Base-by-base conservation (phyloP, 2,113 vertebrate species). In the Tragelaphus buxtoni region DNA sequence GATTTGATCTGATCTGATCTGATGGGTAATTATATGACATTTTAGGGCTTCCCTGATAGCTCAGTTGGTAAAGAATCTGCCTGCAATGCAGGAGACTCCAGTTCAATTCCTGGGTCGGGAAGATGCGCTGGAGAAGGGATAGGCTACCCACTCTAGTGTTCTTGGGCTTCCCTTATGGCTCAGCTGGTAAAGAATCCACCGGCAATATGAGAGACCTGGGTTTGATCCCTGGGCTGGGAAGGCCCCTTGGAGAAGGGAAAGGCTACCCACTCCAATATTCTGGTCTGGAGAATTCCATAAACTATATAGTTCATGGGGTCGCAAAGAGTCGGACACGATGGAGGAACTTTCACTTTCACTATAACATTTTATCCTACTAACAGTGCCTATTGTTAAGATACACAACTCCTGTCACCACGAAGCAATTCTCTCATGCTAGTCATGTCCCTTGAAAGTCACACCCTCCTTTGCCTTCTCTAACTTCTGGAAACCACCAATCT, bases 291-390 rank as follows among this genome's bases (percentile, higher is more conserved):
- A 69, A 39, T 39, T 69, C n/a, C 9, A 69, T 11, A 4, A n/a
- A 39, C 18, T 39, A 3, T 69, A 69, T 22, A 65, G 14, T 39
- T 69, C 65, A 39, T 39, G n/a, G 65, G n/a, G 18, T 69, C n/a
- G 10, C 65, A 22, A 69, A 69, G n/a, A 69, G n/a, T 22, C 0
- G 0, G 65, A 69, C 65, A 69, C 0, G 0, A 35, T 3, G 35
- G n/a, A 69, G 65, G 2, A 20, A 22, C 4, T 69, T 69, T 39
- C 65, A 69, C 65, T 11, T 69, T 39, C 65, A 39, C n/a, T 39
- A 39, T 39, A 69, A 39, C 18, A 35, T 69, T 69, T 39, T 39
- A 69, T 69, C 18, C 65, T 69, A 39, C 65, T 22, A 22, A 39
- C 18, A 45, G 12, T 76, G 39, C 24, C 45, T 76, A 28, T 45